Base-by-base conservation (phyloP, 2,113 vertebrate genomes). In the Pterocles gutturalis region DNA sequence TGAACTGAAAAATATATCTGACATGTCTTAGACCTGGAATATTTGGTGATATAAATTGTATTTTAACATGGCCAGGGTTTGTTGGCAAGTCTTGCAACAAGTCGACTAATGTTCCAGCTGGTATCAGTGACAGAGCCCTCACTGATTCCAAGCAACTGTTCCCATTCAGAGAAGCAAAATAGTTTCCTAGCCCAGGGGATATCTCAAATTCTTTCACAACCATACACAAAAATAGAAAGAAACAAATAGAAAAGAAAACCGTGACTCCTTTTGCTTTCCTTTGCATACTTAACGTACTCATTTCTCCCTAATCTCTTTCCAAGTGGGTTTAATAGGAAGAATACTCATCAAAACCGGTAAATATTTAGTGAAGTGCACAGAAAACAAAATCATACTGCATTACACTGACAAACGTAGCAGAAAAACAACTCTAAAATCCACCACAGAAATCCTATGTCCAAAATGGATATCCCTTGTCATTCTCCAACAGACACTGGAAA, bases 151-250 rank as follows among this genome's bases (percentile, higher is more conserved):
- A 89, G 65, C 11, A 92, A 96, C 60, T 55, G 77, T 29, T 87
- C 26, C 69, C 33, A 87, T 87, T 91, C 77, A 58, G 54, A 94
- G 43, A 81, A 78, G 31, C 15, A 91, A 94, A 94, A 91, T 11
- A 4, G 17, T 54, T 62, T 70, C 28, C 51, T 38, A 84, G 36
- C 31, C 46, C 57, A 58, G 29, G 33, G 38, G 87, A 13, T 41
- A 84, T 34, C 34, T 48, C 48, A 17, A 62, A 82, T 57, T 83
- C 76, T 94, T 91, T 48, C 54, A 73, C 1, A 29, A 72, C 25
- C 22, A 77, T 8, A 61, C 28, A 90, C 19, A 89, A 65, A 86
- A 92, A 36, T 7, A 87, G 43, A 54, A 70, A 84, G 12, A 90
- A 65, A 57, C 10, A 67, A 75, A 51, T 8, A 81, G 19, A 71